phyloP scores from a whole-genome alignment of 2,888 invertebrate species.

The Crocallis elinguaria region DNA sequence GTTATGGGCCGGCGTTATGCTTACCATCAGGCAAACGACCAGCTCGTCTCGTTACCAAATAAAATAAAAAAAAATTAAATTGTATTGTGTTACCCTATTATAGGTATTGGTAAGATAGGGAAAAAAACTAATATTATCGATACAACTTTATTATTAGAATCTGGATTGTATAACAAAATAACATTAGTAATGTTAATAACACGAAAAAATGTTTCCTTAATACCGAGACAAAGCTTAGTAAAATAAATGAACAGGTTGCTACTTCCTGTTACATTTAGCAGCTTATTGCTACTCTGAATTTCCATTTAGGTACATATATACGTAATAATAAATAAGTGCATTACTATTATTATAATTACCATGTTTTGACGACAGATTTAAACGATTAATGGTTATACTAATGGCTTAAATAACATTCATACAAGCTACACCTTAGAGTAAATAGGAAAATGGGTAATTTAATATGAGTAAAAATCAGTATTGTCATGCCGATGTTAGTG shows the following conservation, averaged over 20 bases:
- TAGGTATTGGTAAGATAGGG: not conserved
- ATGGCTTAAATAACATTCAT: slow-evolving; percentile 3
- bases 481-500: slow-evolving; percentile 19
- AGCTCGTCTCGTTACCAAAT: no score
- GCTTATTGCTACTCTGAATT: not conserved
- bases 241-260: slow-evolving; percentile 12
- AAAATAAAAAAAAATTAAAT: no score
- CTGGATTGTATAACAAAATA: slow-evolving; percentile 54
- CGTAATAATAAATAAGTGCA: slow-evolving; percentile 24
- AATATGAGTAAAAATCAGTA: slow-evolving; percentile 1
- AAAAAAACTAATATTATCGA: slow-evolving; percentile 12
- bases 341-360: slow-evolving; percentile 12
- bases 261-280: not conserved
- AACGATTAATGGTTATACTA: slow-evolving; percentile 10
- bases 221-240: slow-evolving; percentile 22
- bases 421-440: not conserved
- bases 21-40: no score
- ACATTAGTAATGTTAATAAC: slow-evolving; percentile 51
- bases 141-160: slow-evolving; percentile 57
- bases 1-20: no score
- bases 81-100: no score
- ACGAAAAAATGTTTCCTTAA: slow-evolving; percentile 31
- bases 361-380: not conserved
- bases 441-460: not conserved
- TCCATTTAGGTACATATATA: not conserved